Evolutionary conservation across 92 coral and sea anemone genomes (phyloP), one percentile per base, ranked within the genome.

Genomic region (Hydrozoanthus gracilis): DNA sequence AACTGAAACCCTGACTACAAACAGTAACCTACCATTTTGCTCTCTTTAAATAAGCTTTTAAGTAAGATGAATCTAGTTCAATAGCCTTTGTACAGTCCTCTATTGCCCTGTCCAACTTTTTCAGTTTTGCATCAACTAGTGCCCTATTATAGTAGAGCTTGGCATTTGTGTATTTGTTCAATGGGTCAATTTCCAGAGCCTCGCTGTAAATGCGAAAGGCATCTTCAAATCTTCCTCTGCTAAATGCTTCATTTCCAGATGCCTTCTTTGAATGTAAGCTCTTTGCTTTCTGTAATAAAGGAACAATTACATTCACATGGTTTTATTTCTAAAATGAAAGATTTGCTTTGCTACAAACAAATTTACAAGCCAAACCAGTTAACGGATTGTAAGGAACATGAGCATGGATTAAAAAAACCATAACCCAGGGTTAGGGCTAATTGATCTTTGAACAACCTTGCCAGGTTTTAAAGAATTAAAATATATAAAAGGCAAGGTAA

Each of bases 131-230:
- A n/a, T 91, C 93, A 15, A 93, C 99, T n/a, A 97, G 86, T 44
- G 95, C 98, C 86, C 99, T 93, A 87, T 97, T 97, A 88, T 93
- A 97, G 92, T 89, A 93, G 52, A 97, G 85, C 86, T 97, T 97
- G 27, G 99, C 99, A 89, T 92, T 95, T 27, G 98, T 97, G 51
- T 93, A 73, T 61, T 95, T 95, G 67, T 97, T 97, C 45, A 62
- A 48, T 3, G 99, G 98, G 87, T 97, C 99, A 71, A 97, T 93
- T 51, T 71, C 90, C 47, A 97, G 77, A 8, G 99, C 99, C 77
- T 93, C 96, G 14, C 95, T 84, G 92, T 97, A 97, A 52, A 93
- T 86, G 48, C 92, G 91, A 71, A 86, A 92, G 5, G 99, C 99
- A 60, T 95, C 89, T 67, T 93, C 94, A 58, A 77, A 97, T 73